Evolutionary conservation across 2,797 vertebrate genomes (phyloP).

Genomic region (Anableps anableps): DNA sequence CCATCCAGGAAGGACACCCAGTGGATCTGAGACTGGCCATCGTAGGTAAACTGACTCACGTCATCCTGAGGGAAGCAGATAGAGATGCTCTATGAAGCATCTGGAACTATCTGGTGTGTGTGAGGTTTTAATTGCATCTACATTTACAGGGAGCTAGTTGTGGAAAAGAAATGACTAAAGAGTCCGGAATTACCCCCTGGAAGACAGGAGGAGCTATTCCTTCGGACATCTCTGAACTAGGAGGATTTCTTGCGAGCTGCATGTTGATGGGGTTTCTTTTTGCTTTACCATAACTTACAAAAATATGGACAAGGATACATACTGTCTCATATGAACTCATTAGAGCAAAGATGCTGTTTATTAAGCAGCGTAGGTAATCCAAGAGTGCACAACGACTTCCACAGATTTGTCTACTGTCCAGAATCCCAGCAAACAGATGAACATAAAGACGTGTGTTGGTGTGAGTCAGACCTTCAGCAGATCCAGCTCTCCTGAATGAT

Average conservation of each 20-base stretch:
- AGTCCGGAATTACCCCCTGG: background rate
- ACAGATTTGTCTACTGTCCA: background rate
- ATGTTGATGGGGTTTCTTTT: background rate
- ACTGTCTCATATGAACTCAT: background rate
- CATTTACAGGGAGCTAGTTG: background rate
- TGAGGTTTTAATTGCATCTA: background rate
- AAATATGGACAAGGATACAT: background rate
- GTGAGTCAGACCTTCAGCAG: slow-evolving; percentile 88
- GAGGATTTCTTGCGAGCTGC: background rate
- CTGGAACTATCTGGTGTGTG: background rate
- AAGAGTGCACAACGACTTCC: too few species aligned
- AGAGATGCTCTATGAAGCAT: background rate
- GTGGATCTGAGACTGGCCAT: slow-evolving; percentile 87
- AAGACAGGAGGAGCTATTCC: background rate
- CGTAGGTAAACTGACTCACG: slow-evolving; percentile 89
- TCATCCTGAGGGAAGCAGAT: slow-evolving; percentile 81
- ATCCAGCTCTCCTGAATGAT: slow-evolving; percentile 85
- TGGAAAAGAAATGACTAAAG: background rate
- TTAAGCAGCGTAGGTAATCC: too few species aligned
- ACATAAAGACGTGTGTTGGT: fast-evolving
- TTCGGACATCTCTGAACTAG: background rate
- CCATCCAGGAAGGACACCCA: slow-evolving; percentile 98
- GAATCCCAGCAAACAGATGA: background rate
- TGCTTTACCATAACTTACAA: background rate
- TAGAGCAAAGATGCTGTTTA: background rate